Evolutionary conservation across 2,888 invertebrate genomes (phyloP), one percentile per base, ranked within the genome.

Genomic region (Pandemis corylana): DNA sequence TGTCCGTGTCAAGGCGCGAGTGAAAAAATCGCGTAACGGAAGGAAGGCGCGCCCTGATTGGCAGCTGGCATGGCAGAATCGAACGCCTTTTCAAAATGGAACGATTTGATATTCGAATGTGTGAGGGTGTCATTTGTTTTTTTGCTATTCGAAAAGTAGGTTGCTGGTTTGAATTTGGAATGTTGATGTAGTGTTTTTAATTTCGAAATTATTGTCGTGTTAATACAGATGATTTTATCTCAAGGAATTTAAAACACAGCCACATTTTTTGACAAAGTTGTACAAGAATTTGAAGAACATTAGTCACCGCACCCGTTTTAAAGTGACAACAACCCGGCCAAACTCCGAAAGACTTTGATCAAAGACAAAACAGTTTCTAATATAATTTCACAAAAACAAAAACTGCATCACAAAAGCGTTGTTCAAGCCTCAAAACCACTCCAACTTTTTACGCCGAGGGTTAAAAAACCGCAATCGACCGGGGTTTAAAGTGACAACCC

Each of bases 41-140:
- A 90, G 89, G 90, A 89, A 86, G 86, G 85, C 86, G 85, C 86
- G 84, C 86, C 80, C 87, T 89, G 91, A 92, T 91, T 91, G 92
- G 89, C 88, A 88, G 87, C 81, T 82, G 79, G 82, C 82, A 80
- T 80, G 78, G 80, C 80, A 77, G 78, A 79, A 79, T 80, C 79
- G 79, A 80, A 79, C 81, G 80, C 76, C 72, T 75, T 78, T 79
- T 77, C 66, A 76, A 56, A 59, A 74, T 69, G 65, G 61, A 74
- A 74, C 64, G 67, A 65, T 51, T 61, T 65, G 49, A 73, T 65
- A 65, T 74, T 74, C 61, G 65, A 74, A 69, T 63, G 44, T 69
- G 65, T 49, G 56, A 68, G 10, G 51, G 65, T 44, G 44, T 44
- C 56, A 61, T 71, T 74, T 75, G 56, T 65, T 76, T 72, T 20